phyloP scores from a whole-genome alignment of 2,888 invertebrate genomes.

The Dicyrtomina minuta region DNA sequence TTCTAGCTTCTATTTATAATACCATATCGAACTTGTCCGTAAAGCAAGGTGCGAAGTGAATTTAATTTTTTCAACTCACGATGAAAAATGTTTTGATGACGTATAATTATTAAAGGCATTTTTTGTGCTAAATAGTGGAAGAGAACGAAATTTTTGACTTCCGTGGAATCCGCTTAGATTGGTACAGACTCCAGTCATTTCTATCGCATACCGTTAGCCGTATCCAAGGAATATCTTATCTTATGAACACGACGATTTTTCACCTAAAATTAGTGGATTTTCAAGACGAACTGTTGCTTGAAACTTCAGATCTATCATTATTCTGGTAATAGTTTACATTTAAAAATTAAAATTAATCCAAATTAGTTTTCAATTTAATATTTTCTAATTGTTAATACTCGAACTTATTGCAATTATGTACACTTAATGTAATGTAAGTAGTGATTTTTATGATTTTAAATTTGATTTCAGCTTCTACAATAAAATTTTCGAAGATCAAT shows the following conservation, averaged over 20 bases:
- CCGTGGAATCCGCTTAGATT: constrained; percentile 89
- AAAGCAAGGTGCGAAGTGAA: constrained; percentile 72
- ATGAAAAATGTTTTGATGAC: no score
- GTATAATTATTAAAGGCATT: no score
- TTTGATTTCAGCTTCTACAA: constrained; percentile 74
- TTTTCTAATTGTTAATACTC: no score
- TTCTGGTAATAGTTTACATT: no score
- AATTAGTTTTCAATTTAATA: no score
- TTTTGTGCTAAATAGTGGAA: constrained; percentile 68
- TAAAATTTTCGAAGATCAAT: constrained; percentile 95
- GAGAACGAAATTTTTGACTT: constrained; percentile 96
- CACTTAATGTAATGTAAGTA: no score
- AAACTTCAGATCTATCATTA: constrained; percentile 94
- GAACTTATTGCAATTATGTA: no score
- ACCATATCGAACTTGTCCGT: constrained; percentile 81
- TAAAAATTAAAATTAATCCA: no score
- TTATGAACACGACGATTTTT: constrained; percentile 93
- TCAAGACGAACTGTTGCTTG: constrained; percentile 92
- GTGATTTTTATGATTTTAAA: constrained; percentile 36
- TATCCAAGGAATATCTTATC: constrained; percentile 72
- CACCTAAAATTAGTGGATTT: constrained; percentile 98
- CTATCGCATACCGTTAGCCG: constrained; percentile 69
- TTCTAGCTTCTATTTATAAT: constrained; percentile 87
- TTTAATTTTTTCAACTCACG: not conserved
- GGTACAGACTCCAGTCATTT: constrained; percentile 94